Conservation (phyloP, 2,888 invertebrate species). For the Cheilosia urbana region DNA sequence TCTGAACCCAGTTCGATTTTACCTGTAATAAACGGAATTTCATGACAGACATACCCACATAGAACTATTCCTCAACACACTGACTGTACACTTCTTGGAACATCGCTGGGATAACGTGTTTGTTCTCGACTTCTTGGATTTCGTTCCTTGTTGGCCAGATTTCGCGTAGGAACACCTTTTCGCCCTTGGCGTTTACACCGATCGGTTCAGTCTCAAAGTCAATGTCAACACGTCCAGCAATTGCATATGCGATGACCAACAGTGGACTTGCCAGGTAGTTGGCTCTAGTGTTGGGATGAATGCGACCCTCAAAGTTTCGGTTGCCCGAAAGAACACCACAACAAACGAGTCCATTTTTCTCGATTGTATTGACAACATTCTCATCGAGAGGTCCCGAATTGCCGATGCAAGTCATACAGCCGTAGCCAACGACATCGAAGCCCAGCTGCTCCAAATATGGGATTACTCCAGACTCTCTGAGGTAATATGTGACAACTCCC, state of each 20-base stretch:
- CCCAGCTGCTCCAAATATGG: slow-evolving; percentile 94
- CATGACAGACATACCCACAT: neutral
- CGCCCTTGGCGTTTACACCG: slow-evolving; percentile 88
- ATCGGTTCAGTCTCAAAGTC: slow-evolving; percentile 95
- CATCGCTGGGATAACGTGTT: slow-evolving; percentile 97
- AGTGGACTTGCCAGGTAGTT: slow-evolving; percentile 99
- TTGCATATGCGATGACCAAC: slow-evolving; percentile 98
- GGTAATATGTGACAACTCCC: slow-evolving; percentile 94
- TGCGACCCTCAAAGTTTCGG: slow-evolving; percentile 98
- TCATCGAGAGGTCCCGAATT: slow-evolving; percentile 98
- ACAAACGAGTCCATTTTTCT: slow-evolving; percentile 96
- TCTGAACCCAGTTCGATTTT: slow-evolving; percentile 94
- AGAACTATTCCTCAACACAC: slow-evolving; percentile 39
- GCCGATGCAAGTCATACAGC: slow-evolving; percentile 99
- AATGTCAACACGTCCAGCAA: slow-evolving; percentile 97
- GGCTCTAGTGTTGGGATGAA: slow-evolving; percentile 97
- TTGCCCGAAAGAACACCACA: slow-evolving; percentile 98
- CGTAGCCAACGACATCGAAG: slow-evolving; percentile 98
- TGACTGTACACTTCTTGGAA: slow-evolving; percentile 90
- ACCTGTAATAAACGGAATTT: slow-evolving; percentile 81
- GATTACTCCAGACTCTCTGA: slow-evolving; percentile 94
- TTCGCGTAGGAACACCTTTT: slow-evolving; percentile 92
- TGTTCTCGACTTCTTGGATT: slow-evolving; percentile 94
- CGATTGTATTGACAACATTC: slow-evolving; percentile 95
- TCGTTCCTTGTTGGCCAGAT: slow-evolving; percentile 97